phyloP scores from a whole-genome alignment of 2,888 invertebrate species.

The Lepidocyrtoides sp. region DNA sequence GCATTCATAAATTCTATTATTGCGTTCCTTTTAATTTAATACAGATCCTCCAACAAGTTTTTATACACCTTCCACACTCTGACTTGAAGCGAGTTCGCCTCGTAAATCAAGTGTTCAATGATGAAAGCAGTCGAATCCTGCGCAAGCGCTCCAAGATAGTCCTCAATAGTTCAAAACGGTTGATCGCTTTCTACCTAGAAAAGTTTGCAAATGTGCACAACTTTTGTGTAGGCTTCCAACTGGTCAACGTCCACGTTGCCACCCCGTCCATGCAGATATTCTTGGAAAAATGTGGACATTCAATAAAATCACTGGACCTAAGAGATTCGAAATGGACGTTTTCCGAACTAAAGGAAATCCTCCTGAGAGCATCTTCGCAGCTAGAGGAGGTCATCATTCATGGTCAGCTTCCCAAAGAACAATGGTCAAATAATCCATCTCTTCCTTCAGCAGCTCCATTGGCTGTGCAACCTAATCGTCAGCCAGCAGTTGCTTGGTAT shows the following conservation, averaged over 20 bases:
- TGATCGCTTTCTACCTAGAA: conserved; percentile 76
- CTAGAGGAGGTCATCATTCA: conserved; percentile 75
- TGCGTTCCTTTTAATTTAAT: conserved; percentile 32
- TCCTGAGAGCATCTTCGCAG: conserved; percentile 67
- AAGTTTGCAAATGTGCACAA: conserved; percentile 61
- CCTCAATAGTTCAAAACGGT: conserved; percentile 70
- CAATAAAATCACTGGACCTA: conserved; percentile 73
- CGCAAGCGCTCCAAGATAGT: conserved; percentile 78
- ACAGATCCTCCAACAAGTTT: conserved; percentile 74
- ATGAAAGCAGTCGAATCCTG: conserved; percentile 73
- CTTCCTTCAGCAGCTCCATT: no score
- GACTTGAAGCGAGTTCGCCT: conserved; percentile 74
- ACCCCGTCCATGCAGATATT: conserved; percentile 76
- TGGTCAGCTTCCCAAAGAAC: conserved; percentile 74
- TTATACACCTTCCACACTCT: conserved; percentile 72
- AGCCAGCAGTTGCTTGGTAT: not conserved
- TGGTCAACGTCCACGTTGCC: conserved; percentile 76
- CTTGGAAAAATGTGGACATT: conserved; percentile 51
- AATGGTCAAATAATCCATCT: conserved; percentile 13
- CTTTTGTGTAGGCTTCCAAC: conserved; percentile 75
- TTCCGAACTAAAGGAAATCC: conserved; percentile 66
- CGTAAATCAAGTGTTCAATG: conserved; percentile 70
- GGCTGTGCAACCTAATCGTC: not conserved
- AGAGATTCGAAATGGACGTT: conserved; percentile 79
- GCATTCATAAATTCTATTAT: no score